Conservation (phyloP, 2,888 invertebrate species). For the Cerastis rubricosa region DNA sequence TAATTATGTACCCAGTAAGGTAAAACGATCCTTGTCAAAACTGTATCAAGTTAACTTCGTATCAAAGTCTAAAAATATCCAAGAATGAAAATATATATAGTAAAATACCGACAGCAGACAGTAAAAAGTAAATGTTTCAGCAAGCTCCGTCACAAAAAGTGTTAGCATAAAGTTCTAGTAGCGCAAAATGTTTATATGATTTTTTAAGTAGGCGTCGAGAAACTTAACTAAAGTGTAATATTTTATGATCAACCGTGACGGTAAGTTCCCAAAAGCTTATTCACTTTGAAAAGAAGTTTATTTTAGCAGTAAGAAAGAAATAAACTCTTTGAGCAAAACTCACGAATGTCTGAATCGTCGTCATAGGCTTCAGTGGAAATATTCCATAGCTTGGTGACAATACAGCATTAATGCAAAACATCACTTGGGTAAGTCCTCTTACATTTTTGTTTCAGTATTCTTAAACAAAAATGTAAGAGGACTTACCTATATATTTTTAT, state of each 20-base stretch:
- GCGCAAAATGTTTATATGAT: slow-evolving; percentile 50
- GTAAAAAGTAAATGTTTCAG: neutral
- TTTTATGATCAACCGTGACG: slow-evolving; percentile 31
- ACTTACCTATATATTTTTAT: too few species aligned
- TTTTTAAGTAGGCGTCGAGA: slow-evolving; percentile 54
- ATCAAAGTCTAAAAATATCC: neutral
- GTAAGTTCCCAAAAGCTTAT: slow-evolving; percentile 43
- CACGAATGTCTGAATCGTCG: neutral
- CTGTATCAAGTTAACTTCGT: neutral
- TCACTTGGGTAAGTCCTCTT: neutral
- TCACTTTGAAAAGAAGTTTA: slow-evolving; percentile 22
- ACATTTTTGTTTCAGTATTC: slow-evolving; percentile 13
- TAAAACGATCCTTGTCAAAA: too few species aligned
- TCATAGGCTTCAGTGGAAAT: neutral
- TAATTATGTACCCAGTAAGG: too few species aligned
- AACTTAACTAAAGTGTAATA: slow-evolving; percentile 38
- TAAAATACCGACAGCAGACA: slow-evolving; percentile 2
- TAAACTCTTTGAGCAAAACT: slow-evolving; percentile 3
- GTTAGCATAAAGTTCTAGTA: slow-evolving; percentile 33
- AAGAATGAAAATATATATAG: neutral
- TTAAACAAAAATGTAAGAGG: too few species aligned
- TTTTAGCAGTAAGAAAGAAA: slow-evolving; percentile 7
- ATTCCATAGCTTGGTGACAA: neutral
- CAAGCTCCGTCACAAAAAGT: slow-evolving; percentile 26
- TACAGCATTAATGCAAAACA: slow-evolving; percentile 16